Conservation (phyloP, 2,888 invertebrate species). For the Malacosoma neustria region DNA sequence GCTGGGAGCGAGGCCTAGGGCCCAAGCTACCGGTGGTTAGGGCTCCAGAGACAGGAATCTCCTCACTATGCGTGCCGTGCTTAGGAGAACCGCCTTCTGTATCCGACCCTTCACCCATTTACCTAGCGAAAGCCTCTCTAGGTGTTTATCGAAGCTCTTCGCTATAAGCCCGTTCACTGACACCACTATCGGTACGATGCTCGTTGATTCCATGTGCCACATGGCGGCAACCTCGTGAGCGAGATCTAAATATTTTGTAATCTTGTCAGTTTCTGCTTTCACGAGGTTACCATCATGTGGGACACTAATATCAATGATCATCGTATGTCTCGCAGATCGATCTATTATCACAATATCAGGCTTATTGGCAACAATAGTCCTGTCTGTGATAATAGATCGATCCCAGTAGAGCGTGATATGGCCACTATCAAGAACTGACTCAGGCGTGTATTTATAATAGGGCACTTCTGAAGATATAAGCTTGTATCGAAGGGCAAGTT, state of each 20-base stretch:
- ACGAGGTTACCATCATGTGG: not conserved
- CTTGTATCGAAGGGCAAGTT: too few species aligned
- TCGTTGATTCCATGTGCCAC: not conserved
- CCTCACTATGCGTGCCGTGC: not conserved
- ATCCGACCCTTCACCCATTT: not conserved
- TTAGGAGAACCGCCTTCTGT: not conserved
- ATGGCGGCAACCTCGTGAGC: not conserved
- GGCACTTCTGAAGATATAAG: too few species aligned
- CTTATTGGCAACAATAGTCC: too few species aligned
- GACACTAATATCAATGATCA: too few species aligned
- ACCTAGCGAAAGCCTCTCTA: not conserved
- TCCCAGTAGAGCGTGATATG: too few species aligned
- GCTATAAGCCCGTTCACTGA: not conserved
- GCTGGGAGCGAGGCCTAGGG: not conserved
- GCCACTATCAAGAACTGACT: too few species aligned
- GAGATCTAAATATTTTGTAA: not conserved
- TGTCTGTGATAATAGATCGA: too few species aligned
- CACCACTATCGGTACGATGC: not conserved
- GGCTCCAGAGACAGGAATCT: not conserved
- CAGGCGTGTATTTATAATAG: too few species aligned
- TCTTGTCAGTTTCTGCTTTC: too few species aligned
- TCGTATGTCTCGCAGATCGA: too few species aligned
- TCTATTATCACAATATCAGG: too few species aligned
- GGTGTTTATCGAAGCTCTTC: not conserved
- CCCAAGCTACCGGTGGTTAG: not conserved